Conservation (phyloP, 2,888 invertebrate species). For the Mythimna albipuncta region DNA sequence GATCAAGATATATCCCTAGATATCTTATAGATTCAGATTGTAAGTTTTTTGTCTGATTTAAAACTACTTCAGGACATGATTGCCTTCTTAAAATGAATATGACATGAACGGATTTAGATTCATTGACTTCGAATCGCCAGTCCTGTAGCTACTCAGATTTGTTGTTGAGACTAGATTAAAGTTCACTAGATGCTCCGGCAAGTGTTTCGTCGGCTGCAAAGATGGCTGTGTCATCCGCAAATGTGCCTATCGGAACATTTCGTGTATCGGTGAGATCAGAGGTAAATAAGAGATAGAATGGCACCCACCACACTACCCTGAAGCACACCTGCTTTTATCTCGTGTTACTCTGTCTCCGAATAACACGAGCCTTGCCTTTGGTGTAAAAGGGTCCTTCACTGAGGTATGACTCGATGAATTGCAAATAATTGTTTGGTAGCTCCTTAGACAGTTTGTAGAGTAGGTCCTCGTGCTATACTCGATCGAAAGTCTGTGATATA, state of each 20-base stretch:
- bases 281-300: neutral
- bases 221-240: neutral
- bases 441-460: neutral
- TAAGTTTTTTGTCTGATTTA: too few species aligned
- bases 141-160: too few species aligned
- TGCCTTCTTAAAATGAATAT: too few species aligned
- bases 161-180: too few species aligned
- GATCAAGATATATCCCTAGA: too few species aligned
- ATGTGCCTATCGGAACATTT: neutral
- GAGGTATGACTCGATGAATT: neutral
- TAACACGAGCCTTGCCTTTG: neutral
- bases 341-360: neutral
- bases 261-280: neutral
- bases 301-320: neutral
- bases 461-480: neutral
- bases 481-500: neutral
- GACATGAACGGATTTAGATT: too few species aligned
- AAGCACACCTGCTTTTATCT: constrained; percentile 2
- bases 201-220: neutral
- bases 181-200: too few species aligned
- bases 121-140: too few species aligned
- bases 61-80: too few species aligned
- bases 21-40: too few species aligned
- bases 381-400: neutral
- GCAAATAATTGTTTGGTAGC: neutral